Evolutionary conservation across 2,888 invertebrate genomes (phyloP), one percentile per base, ranked within the genome.

Genomic region (Hyles lineata): DNA sequence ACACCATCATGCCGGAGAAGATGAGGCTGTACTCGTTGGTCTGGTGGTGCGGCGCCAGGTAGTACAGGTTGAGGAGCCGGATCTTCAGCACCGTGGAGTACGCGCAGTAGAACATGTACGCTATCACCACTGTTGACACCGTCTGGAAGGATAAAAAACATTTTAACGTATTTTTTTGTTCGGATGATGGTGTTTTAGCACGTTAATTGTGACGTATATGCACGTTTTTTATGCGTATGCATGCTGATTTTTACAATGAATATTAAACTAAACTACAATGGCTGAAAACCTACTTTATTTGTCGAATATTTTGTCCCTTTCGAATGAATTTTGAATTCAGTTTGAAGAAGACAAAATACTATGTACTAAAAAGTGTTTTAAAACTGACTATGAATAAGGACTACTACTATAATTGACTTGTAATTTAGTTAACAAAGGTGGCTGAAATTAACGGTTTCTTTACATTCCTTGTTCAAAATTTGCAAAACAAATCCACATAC

Each of bases 11-110:
- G 73, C 99, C 99, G 80, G 98, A 98, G 95, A 99, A 99, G 86
- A 99, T 98, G 76, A 99, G 96, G 89, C 99, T 99, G 95, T 99
- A 99, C 88, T 99, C 99, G 88, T 99, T 99, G 9, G 99, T 99
- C 93, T 99, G 98, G 90, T 99, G 99, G 89, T 99, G 98, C 0
- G 99, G 98, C 6, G 99, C 99, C 80, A 99, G 93, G 89, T 99
- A 99, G 94, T 99, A 99, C 79, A 99, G 96, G 94, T 99, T 99
- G 67, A 99, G 96, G 50, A 99, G 96, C 72, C 98, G 96, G 81
- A 99, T 98, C 92, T 99, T 98, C 82, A 99, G 97, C 60, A 99
- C 98, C 0, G 99, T 99, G 32, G 98, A 99, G 92, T 99, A 99
- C 3, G 99, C 99, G 93, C 99, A 99, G 87, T 98, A 97, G 92